Conservation (phyloP, 2,797 vertebrate species). For the Denticeps clupeoides region DNA sequence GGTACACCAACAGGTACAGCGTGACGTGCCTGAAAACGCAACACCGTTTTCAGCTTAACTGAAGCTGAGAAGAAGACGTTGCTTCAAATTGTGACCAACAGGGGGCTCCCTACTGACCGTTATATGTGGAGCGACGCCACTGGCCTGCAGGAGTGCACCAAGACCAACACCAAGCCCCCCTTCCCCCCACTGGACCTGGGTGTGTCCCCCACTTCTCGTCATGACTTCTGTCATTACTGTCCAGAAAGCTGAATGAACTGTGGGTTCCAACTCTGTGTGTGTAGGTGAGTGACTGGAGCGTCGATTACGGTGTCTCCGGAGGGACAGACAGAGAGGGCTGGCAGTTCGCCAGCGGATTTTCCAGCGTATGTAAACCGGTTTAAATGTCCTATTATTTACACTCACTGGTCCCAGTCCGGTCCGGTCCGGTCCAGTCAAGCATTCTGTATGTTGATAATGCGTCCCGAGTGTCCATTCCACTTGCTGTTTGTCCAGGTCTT, state of each 20-base stretch:
- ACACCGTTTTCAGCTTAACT: not conserved
- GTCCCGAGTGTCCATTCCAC: no score
- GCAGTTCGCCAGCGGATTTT: constrained; percentile 96
- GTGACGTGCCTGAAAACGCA: no score
- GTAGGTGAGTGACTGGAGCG: constrained; percentile 83
- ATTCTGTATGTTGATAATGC: no score
- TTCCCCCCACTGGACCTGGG: constrained; percentile 92
- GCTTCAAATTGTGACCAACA: constrained; percentile 34
- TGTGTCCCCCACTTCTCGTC: constrained; percentile 37
- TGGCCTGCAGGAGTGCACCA: constrained; percentile 83
- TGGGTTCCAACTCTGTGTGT: not conserved
- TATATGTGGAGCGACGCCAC: constrained; percentile 93
- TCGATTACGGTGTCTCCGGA: constrained; percentile 70
- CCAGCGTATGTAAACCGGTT: constrained; percentile 64
- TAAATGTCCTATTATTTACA: no score
- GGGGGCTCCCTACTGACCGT: constrained; percentile 87
- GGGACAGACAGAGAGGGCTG: constrained; percentile 90
- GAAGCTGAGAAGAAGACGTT: no score
- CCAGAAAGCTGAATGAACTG: no score
- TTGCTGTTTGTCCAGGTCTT: constrained; percentile 59
- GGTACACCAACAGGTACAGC: constrained; percentile 90
- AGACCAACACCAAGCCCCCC: constrained; percentile 74
- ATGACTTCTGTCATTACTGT: not conserved
- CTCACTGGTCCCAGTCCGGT: no score
- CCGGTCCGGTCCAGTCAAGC: no score